Conservation (phyloP, 2,888 invertebrate genomes). For the Allophyes oxyacanthae region DNA sequence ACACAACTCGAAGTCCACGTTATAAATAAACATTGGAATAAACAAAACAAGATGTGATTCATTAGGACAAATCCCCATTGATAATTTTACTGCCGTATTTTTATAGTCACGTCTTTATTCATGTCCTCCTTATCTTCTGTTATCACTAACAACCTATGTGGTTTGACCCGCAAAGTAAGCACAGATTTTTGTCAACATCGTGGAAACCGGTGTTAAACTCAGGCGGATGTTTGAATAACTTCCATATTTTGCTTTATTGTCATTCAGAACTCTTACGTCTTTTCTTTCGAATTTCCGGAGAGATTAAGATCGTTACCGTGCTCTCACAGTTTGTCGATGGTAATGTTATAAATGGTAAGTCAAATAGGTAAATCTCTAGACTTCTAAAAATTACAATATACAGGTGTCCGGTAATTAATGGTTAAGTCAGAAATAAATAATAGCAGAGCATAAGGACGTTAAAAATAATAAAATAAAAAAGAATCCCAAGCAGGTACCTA, state of each 20-base stretch:
- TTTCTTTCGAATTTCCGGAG: conserved; percentile 36
- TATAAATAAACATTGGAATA: conserved; percentile 31
- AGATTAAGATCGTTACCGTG: conserved; percentile 23
- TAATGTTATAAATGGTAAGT: conserved; percentile 21
- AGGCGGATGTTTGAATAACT: conserved; percentile 22
- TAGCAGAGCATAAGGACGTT: too few relatives aligned
- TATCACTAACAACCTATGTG: background rate
- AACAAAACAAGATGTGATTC: conserved; percentile 28
- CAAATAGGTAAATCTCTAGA: too few relatives aligned
- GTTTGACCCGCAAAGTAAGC: conserved; percentile 12
- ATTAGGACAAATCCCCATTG: conserved; percentile 22
- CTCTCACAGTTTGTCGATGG: conserved; percentile 1
- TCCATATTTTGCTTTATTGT: conserved; percentile 25
- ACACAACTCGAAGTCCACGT: conserved; percentile 17
- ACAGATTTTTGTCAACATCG: conserved; percentile 18
- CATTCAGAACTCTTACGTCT: conserved; percentile 17
- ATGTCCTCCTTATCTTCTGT: conserved; percentile 8
- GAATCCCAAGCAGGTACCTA: too few relatives aligned
- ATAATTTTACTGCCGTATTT: background rate
- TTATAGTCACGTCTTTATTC: background rate
- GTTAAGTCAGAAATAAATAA: too few relatives aligned
- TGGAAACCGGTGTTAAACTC: conserved; percentile 19
- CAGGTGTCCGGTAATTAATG: too few relatives aligned
- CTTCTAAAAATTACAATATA: too few relatives aligned
- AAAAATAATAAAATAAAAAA: too few relatives aligned